These are phyloP conservation scores for Eugnorisma glareosa DNA, from an alignment of 2,888 invertebrate species.

Conservation along the genomic window DNA sequence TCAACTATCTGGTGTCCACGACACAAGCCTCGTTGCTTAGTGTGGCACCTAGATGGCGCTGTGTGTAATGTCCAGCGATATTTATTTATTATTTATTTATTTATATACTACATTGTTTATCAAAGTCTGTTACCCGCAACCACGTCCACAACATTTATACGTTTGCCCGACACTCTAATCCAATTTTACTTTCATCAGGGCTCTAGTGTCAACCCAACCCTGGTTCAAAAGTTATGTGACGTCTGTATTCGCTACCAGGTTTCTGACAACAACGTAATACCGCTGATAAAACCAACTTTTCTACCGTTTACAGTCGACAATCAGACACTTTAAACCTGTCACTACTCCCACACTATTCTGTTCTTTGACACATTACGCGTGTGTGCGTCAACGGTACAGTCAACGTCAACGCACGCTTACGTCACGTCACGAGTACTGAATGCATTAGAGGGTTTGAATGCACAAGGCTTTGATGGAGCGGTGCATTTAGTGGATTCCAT, in stretches of 20 bases:
- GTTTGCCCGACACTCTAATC: background rate
- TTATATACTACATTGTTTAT: background rate
- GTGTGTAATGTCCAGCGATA: no score
- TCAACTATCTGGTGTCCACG: no score
- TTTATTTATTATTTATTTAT: no score
- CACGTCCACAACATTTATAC: background rate
- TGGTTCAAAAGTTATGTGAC: background rate
- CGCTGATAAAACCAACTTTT: background rate
- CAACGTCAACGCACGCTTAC: slow-evolving; percentile 42
- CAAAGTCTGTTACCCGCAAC: background rate
- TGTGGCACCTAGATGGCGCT: no score
- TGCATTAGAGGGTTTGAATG: slow-evolving; percentile 50
- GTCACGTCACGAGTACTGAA: slow-evolving; percentile 49
- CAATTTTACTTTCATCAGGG: background rate
- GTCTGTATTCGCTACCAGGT: background rate
- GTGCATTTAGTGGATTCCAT: slow-evolving; percentile 48
- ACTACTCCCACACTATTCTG: slow-evolving; percentile 18
- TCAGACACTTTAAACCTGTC: slow-evolving; percentile 21
- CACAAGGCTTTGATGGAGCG: slow-evolving; percentile 38
- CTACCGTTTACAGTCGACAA: background rate
- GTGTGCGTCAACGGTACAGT: slow-evolving; percentile 32
- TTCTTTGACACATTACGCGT: slow-evolving; percentile 46
- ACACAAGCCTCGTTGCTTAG: no score
- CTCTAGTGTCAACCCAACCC: no score
- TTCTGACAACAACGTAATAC: background rate